Evolutionary conservation across 2,113 vertebrate species (phyloP).

Genomic region (Stegastes partitus): DNA sequence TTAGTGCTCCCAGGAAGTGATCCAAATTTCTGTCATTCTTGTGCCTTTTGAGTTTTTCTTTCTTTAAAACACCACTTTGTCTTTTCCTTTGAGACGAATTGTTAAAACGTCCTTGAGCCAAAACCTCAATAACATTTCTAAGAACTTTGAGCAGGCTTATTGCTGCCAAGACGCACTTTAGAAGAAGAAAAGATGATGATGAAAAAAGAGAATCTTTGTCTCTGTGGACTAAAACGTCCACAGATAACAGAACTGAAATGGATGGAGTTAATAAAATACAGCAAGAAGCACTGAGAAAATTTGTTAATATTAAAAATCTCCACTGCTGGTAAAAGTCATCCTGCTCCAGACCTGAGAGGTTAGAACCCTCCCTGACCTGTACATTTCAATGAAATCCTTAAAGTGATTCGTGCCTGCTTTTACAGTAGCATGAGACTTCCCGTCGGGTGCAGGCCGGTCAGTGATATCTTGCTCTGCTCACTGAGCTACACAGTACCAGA

Average conservation of each 20-base stretch:
- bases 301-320: no score
- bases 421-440: background rate
- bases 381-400: slow-evolving; percentile 3
- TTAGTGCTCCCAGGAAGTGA: background rate
- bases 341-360: background rate
- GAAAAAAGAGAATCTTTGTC: background rate
- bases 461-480: slow-evolving; percentile 31
- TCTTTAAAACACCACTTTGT: background rate
- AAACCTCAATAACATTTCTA: background rate
- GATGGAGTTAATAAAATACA: background rate
- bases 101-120: slow-evolving; percentile 16
- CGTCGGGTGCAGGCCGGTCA: slow-evolving; percentile 6
- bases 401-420: slow-evolving; percentile 5
- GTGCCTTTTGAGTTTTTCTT: background rate
- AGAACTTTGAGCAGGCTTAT: background rate
- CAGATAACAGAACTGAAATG: background rate
- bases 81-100: slow-evolving; percentile 6
- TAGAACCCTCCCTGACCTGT: background rate
- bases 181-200: background rate
- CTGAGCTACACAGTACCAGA: slow-evolving; percentile 33
- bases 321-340: no score
- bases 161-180: background rate
- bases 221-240: background rate
- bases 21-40: background rate
- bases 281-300: background rate